Evolutionary conservation across 2,888 invertebrate species (phyloP).

Genomic region (Catocala nupta): DNA sequence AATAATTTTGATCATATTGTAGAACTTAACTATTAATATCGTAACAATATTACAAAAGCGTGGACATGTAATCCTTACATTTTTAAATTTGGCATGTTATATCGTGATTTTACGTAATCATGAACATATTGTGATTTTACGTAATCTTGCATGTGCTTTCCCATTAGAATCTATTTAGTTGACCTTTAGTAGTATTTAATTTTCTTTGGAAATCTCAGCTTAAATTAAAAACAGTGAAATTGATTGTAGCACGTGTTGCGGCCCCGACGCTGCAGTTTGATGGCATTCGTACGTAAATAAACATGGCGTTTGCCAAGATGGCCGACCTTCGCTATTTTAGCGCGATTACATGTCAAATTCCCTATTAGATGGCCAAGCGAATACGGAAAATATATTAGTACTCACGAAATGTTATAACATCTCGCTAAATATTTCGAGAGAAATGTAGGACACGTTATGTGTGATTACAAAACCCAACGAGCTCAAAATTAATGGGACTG

Average conservation of each 20-base stretch:
- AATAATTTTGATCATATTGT: no score
- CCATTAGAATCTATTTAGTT: not conserved
- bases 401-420: conserved; percentile 19
- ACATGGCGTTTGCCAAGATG: conserved; percentile 83
- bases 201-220: conserved; percentile 14
- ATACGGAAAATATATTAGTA: conserved; percentile 52
- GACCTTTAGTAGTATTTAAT: not conserved
- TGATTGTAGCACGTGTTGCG: conserved; percentile 76
- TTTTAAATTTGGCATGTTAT: no score
- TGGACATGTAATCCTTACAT: no score
- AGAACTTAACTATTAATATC: no score
- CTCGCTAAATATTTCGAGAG: conserved; percentile 20
- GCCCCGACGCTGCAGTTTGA: conserved; percentile 78
- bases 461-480: not conserved
- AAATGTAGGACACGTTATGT: conserved; percentile 18
- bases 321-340: conserved; percentile 85
- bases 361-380: conserved; percentile 65
- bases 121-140: no score
- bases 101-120: no score
- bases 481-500: not conserved
- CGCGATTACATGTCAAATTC: conserved; percentile 70
- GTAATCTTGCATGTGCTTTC: no score
- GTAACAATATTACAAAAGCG: no score
- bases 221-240: conserved; percentile 56
- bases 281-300: conserved; percentile 85